Percentiles rank a stretch among this genome's conserved stretches.
phyloP scores from a whole-genome alignment of 2,797 vertebrate species.

The Denticeps clupeoides region DNA sequence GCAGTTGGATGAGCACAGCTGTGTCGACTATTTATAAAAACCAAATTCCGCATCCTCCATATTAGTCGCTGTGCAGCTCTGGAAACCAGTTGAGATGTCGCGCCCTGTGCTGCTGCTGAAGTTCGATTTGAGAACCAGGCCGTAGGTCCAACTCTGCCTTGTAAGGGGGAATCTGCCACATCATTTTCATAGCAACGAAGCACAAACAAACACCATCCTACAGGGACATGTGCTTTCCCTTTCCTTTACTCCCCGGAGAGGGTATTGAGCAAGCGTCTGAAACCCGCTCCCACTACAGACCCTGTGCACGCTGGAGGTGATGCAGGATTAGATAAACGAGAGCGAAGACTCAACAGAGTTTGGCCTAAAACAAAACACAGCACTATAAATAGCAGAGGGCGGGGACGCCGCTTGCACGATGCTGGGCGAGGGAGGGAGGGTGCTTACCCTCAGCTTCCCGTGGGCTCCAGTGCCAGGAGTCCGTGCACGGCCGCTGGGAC shows the following conservation, averaged over 20 bases:
- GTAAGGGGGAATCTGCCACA: no score
- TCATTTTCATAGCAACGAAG: neutral
- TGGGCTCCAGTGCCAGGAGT: slow-evolving; percentile 95
- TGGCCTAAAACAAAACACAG: neutral
- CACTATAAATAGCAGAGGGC: neutral
- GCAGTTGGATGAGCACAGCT: slow-evolving; percentile 41
- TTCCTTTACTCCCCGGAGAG: neutral
- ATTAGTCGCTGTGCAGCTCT: no score
- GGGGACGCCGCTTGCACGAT: no score
- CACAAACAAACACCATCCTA: neutral
- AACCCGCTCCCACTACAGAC: neutral
- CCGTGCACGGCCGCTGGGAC: slow-evolving; percentile 62
- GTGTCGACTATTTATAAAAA: slow-evolving; percentile 43
- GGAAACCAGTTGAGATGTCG: no score
- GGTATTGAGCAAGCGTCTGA: neutral
- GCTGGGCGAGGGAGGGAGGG: no score
- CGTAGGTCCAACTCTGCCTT: no score
- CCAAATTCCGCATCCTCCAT: slow-evolving; percentile 33
- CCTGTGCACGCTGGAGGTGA: no score
- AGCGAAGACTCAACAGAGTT: neutral
- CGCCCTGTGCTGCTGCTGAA: slow-evolving; percentile 28
- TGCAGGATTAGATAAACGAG: no score
- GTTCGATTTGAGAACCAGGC: slow-evolving; percentile 10
- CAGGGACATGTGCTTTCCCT: neutral
- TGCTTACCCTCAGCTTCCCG: slow-evolving; percentile 94